Conservation (phyloP, 2,113 vertebrate genomes). For the Donacobius atricapilla region DNA sequence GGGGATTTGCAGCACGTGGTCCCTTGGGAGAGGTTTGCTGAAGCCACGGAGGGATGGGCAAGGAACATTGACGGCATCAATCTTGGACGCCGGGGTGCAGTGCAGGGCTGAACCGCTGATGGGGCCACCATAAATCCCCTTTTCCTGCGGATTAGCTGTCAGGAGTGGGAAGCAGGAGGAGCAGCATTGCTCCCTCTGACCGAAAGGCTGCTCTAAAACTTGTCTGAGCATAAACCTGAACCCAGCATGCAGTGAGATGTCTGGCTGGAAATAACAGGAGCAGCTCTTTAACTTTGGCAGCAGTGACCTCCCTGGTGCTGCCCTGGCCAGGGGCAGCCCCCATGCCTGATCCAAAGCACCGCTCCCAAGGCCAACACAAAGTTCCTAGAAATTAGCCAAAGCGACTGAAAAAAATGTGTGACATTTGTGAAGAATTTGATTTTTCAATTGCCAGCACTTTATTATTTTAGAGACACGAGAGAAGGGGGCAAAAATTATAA, state of each 20-base stretch:
- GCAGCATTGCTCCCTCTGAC: not conserved
- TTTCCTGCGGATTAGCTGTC: conserved; percentile 33
- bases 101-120: not conserved
- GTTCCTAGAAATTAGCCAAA: not conserved
- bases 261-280: not conserved
- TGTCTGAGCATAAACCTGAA: not conserved
- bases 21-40: not conserved
- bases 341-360: accelerated
- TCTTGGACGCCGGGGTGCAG: not conserved
- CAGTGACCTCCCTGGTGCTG: not conserved
- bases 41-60: not conserved
- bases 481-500: not conserved
- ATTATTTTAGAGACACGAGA: not conserved
- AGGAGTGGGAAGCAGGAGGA: not conserved
- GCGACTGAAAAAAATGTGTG: not conserved
- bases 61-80: not conserved
- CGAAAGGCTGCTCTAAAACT: not conserved
- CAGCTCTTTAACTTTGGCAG: not conserved
- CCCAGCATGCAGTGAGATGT: accelerated
- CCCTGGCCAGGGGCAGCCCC: not conserved
- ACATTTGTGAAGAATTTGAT: accelerated
- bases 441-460: not conserved
- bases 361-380: not conserved
- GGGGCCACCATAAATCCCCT: not conserved
- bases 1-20: accelerated